These are phyloP conservation scores for Neofelis nebulosa DNA, from an alignment of 2,113 vertebrate genomes.

Conservation along the genomic window DNA sequence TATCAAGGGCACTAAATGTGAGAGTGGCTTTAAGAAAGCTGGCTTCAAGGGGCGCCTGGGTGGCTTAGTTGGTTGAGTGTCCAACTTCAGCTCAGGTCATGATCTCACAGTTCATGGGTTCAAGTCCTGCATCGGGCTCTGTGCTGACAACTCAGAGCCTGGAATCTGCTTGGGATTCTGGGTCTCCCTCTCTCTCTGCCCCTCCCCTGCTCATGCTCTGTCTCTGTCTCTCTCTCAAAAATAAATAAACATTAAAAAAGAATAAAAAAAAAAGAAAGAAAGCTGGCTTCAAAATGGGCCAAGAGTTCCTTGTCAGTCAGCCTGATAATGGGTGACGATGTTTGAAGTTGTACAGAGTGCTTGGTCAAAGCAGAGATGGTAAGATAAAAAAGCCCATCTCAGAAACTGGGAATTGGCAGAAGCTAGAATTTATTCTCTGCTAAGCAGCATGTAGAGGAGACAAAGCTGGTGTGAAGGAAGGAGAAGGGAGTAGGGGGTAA, in stretches of 20 bases:
- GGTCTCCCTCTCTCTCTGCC: too few species aligned
- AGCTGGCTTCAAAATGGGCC: slow-evolving; percentile 35
- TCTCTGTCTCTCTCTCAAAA: too few species aligned
- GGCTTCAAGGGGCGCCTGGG: background rate
- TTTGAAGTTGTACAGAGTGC: slow-evolving; percentile 64
- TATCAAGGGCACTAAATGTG: slow-evolving; percentile 31
- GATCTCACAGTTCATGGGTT: too few species aligned
- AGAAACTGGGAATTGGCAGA: slow-evolving; percentile 48
- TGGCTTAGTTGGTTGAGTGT: too few species aligned
- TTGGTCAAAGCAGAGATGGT: slow-evolving; percentile 68
- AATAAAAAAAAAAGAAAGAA: background rate
- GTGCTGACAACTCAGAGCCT: too few species aligned
- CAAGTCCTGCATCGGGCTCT: too few species aligned
- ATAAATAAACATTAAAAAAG: too few species aligned
- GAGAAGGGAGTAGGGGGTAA: background rate
- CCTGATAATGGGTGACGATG: slow-evolving; percentile 34
- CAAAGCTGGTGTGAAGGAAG: background rate
- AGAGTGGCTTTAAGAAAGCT: slow-evolving; percentile 28
- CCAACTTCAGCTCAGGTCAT: too few species aligned
- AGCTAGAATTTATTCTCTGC: background rate
- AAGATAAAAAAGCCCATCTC: slow-evolving; percentile 15
- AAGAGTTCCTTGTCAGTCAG: slow-evolving; percentile 32
- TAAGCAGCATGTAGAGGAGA: background rate
- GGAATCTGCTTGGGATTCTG: too few species aligned
- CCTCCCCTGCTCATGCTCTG: too few species aligned